These are phyloP conservation scores for Acrocyrtus sp. DNA, from an alignment of 2,888 invertebrate genomes.

Conservation along the genomic window DNA sequence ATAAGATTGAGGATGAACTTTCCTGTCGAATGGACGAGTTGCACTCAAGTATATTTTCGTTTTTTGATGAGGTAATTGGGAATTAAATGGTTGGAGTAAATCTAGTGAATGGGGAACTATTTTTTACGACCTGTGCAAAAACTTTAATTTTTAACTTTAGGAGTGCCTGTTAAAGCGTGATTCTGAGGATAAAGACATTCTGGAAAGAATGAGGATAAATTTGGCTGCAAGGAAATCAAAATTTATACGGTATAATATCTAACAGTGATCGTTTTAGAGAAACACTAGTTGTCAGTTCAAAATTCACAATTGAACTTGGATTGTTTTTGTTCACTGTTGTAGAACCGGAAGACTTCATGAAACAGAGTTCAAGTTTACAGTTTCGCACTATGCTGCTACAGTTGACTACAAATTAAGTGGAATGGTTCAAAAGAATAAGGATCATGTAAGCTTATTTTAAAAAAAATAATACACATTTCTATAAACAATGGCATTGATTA, in stretches of 20 bases:
- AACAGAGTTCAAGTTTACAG: conserved; percentile 39
- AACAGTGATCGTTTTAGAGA: neutral
- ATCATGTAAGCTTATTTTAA: conserved; percentile 57
- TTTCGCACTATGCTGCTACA: conserved; percentile 56
- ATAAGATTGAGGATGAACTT: conserved; percentile 48
- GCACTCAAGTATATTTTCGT: conserved; percentile 45
- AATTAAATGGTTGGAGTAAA: neutral
- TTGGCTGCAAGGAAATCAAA: conserved; percentile 25
- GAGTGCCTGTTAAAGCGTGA: conserved; percentile 53
- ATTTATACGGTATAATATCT: conserved; percentile 41
- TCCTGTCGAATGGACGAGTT: conserved; percentile 41
- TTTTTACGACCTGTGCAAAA: no score
- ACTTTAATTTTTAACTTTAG: conserved; percentile 20
- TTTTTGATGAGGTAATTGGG: conserved; percentile 58
- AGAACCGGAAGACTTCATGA: conserved; percentile 47
- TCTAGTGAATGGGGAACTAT: no score
- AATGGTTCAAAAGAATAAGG: conserved; percentile 56
- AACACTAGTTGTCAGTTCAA: no score
- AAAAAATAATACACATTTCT: no score
- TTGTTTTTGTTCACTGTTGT: no score
- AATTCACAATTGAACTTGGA: conserved; percentile 1
- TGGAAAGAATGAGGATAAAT: conserved; percentile 37
- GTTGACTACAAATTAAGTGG: conserved; percentile 54
- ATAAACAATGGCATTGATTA: no score
- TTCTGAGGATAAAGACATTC: conserved; percentile 40